phyloP scores from a whole-genome alignment of 2,113 vertebrate genomes.

The Alligator mississippiensis region DNA sequence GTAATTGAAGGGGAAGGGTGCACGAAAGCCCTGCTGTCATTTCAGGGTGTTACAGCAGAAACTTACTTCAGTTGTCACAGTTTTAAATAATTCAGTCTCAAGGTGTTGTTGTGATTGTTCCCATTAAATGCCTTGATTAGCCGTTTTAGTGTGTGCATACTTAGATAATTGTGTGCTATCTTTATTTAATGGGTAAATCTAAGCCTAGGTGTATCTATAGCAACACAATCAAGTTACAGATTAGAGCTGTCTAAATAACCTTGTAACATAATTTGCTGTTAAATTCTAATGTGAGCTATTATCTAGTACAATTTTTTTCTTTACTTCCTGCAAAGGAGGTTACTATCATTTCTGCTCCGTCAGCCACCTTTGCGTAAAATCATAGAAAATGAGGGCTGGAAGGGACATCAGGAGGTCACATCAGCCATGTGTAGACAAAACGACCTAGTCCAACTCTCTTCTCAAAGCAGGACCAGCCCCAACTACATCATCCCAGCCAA shows the following conservation, averaged over 20 bases:
- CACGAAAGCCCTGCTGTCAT: background rate
- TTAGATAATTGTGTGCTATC: constrained; percentile 51
- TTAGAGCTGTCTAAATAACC: constrained; percentile 55
- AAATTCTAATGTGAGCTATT: background rate
- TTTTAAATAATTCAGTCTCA: constrained; percentile 8
- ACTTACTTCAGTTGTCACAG: constrained; percentile 21
- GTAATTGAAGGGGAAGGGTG: constrained; percentile 3
- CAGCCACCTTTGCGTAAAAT: background rate
- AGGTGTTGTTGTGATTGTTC: background rate
- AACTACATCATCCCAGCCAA: no score
- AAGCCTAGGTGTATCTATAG: constrained; percentile 70
- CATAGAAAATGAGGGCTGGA: no score
- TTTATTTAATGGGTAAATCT: constrained; percentile 67
- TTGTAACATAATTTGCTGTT: constrained; percentile 45
- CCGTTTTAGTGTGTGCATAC: constrained; percentile 30
- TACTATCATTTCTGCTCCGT: background rate
- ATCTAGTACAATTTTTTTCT: background rate
- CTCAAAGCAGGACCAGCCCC: no score
- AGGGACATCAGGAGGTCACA: no score
- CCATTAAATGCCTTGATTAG: background rate
- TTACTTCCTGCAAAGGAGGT: background rate
- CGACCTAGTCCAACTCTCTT: no score
- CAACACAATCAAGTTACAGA: constrained; percentile 66
- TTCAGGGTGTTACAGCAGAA: background rate
- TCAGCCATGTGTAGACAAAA: no score